These are phyloP conservation scores for Entosphenus tridentatus DNA, from an alignment of 2,113 vertebrate species.

Conservation along the genomic window DNA sequence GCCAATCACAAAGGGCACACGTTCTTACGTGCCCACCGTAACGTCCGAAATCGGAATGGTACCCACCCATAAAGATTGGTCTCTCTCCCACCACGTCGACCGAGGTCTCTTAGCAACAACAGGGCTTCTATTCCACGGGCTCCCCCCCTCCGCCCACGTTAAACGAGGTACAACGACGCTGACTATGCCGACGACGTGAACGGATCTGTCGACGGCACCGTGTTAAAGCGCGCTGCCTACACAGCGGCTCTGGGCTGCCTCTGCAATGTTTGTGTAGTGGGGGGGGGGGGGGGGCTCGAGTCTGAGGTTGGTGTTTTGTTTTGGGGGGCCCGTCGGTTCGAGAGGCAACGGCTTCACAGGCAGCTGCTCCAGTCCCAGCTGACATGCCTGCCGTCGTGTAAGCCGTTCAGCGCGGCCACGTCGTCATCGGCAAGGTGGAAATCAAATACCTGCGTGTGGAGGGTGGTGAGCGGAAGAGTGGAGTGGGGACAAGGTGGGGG, in stretches of 20 bases:
- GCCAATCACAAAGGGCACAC: too few relatives aligned
- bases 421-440: conserved; percentile 28
- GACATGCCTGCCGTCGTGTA: conserved; percentile 43
- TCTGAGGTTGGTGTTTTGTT: not conserved
- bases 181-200: too few relatives aligned
- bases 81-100: too few relatives aligned
- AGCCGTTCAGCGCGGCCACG: conserved; percentile 23
- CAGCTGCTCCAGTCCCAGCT: conserved; percentile 28
- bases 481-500: too few relatives aligned
- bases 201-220: too few relatives aligned
- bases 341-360: not conserved
- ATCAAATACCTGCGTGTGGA: conserved; percentile 27
- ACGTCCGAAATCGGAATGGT: too few relatives aligned
- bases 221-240: not conserved
- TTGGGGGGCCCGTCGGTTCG: conserved; percentile 3
- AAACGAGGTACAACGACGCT: too few relatives aligned
- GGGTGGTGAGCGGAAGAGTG: not conserved
- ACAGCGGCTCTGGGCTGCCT: not conserved
- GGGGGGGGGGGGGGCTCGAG: not conserved
- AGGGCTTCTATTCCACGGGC: too few relatives aligned
- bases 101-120: too few relatives aligned
- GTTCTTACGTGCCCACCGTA: too few relatives aligned
- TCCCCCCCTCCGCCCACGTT: too few relatives aligned
- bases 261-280: conserved; percentile 11
- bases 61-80: too few relatives aligned